Conservation (phyloP, 2,888 invertebrate species). For the Caenorhabditis sp. region DNA sequence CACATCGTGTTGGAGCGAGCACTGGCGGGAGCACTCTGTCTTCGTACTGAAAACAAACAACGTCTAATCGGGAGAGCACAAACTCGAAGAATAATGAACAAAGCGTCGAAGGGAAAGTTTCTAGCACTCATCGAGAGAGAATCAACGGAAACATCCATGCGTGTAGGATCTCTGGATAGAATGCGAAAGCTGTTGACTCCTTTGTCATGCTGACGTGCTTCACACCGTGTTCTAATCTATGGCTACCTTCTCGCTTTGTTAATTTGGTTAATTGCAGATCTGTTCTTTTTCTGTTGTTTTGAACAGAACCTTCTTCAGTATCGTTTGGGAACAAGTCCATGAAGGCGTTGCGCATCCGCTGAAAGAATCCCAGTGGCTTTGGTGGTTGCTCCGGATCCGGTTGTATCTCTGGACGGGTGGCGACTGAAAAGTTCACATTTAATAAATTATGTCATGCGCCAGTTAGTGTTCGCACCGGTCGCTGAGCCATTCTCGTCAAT, state of each 20-base stretch:
- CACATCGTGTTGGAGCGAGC: slow-evolving; percentile 53
- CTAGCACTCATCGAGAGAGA: slow-evolving; percentile 33
- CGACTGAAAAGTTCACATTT: slow-evolving; percentile 14
- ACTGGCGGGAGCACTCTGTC: slow-evolving; percentile 44
- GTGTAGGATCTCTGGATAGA: neutral
- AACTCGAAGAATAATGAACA: slow-evolving; percentile 31
- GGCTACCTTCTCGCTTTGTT: slow-evolving; percentile 44
- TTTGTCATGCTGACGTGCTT: slow-evolving; percentile 19
- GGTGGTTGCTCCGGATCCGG: slow-evolving; percentile 3
- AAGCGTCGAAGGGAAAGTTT: slow-evolving; percentile 25
- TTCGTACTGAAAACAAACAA: slow-evolving; percentile 28
- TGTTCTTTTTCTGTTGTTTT: slow-evolving; percentile 32
- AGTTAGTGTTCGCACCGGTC: slow-evolving; percentile 37
- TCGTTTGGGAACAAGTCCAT: slow-evolving; percentile 27
- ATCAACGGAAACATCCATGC: slow-evolving; percentile 30
- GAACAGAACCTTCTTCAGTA: slow-evolving; percentile 47
- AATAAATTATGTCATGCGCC: neutral
- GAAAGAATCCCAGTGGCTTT: slow-evolving; percentile 3
- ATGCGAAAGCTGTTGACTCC: slow-evolving; percentile 1
- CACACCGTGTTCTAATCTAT: slow-evolving; percentile 10
- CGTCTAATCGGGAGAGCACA: too few relatives aligned
- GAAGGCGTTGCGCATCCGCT: slow-evolving; percentile 18
- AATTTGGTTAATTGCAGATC: slow-evolving; percentile 36
- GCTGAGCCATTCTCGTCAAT: slow-evolving; percentile 40
- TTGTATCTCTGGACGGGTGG: slow-evolving; percentile 18